These are phyloP conservation scores for Taurulus bubalis DNA, from an alignment of 2,113 vertebrate genomes.

Conservation along the genomic window DNA sequence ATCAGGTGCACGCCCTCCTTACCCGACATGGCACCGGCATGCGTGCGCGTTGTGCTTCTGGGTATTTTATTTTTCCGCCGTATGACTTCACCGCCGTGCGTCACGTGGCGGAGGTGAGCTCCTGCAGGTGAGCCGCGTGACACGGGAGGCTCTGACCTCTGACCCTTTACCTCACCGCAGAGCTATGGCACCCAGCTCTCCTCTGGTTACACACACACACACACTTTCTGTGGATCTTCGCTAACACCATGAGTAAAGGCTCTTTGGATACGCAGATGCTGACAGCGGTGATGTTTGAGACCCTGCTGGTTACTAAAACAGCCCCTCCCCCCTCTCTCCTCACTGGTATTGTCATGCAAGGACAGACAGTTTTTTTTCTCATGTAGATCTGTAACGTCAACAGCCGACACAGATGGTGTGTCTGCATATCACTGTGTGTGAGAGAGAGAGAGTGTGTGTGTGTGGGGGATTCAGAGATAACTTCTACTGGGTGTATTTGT, in stretches of 20 bases:
- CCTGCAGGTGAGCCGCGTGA: background rate
- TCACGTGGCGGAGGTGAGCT: slow-evolving; percentile 2
- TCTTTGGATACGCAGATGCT: background rate
- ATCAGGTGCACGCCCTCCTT: slow-evolving; percentile 8
- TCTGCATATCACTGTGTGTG: background rate
- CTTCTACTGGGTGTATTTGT: background rate
- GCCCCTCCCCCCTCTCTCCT: background rate
- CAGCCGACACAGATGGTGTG: slow-evolving; percentile 27
- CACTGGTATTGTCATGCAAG: slow-evolving; percentile 11
- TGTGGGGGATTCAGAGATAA: background rate
- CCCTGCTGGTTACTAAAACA: background rate
- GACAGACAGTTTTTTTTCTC: background rate
- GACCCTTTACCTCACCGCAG: slow-evolving; percentile 42
- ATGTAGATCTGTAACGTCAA: slow-evolving; percentile 8
- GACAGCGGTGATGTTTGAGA: slow-evolving; percentile 4
- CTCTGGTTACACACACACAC: slow-evolving; percentile 37
- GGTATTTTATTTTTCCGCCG: background rate
- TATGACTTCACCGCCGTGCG: slow-evolving; percentile 4
- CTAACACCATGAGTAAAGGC: background rate
- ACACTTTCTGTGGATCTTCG: background rate
- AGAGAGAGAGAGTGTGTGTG: background rate
- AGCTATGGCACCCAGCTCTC: slow-evolving; percentile 23
- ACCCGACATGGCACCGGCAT: slow-evolving; percentile 24
- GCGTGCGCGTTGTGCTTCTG: background rate
- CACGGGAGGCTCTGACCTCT: slow-evolving; percentile 26